Conservation (phyloP, 2,888 invertebrate species). For the Torymus tubicola region DNA sequence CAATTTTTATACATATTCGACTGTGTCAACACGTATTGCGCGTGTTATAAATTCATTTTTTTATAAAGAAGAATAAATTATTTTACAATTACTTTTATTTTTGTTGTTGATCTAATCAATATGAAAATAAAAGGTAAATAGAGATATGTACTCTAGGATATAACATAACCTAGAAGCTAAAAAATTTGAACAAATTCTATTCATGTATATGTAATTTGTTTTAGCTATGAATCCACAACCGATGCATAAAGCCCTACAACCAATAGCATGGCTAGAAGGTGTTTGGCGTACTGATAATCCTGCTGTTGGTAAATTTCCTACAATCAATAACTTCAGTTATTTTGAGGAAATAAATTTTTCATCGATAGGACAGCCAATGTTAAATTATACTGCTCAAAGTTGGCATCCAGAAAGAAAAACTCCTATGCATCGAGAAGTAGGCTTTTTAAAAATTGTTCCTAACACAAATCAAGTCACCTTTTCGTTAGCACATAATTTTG, state of each 20-base stretch:
- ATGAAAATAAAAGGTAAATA: too few species aligned
- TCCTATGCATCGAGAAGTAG: slow-evolving; percentile 82
- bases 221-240: slow-evolving; percentile 66
- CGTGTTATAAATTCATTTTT: too few species aligned
- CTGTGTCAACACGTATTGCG: too few species aligned
- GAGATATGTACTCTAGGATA: too few species aligned
- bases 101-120: too few species aligned
- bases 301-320: slow-evolving; percentile 79
- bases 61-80: too few species aligned
- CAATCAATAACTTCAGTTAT: slow-evolving; percentile 79
- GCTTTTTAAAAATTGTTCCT: slow-evolving; percentile 80
- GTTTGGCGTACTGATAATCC: slow-evolving; percentile 78
- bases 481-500: slow-evolving; percentile 81
- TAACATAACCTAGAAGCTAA: too few species aligned
- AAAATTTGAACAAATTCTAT: slow-evolving; percentile 6
- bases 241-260: slow-evolving; percentile 77
- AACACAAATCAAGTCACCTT: slow-evolving; percentile 79
- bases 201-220: slow-evolving; percentile 13
- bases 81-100: too few species aligned
- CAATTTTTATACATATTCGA: too few species aligned
- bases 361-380: slow-evolving; percentile 81
- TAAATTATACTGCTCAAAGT: slow-evolving; percentile 79
- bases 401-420: slow-evolving; percentile 78
- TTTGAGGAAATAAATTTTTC: slow-evolving; percentile 79
- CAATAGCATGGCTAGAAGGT: slow-evolving; percentile 80